phyloP scores from a whole-genome alignment of 1,140 invertebrate genomes.

The Asbolus verrucosus region DNA sequence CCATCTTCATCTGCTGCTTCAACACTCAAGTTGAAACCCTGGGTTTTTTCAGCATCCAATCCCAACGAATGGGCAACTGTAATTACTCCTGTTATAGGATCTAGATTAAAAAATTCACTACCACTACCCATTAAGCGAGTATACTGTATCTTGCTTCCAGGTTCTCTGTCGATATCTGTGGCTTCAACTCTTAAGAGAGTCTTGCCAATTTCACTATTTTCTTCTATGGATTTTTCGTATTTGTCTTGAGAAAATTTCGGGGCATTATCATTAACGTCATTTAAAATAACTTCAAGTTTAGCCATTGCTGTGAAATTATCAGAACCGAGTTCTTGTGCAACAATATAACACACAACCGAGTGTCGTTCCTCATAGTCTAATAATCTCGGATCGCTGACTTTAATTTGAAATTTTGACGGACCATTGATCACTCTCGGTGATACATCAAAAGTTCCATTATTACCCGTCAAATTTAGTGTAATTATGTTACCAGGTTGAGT shows the following conservation, averaged over 20 bases:
- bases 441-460: conserved; percentile 90
- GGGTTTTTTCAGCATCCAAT: conserved; percentile 86
- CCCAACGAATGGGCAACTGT: conserved; percentile 77
- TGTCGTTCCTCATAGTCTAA: conserved; percentile 86
- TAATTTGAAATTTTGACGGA: conserved; percentile 81
- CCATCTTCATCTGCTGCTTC: conserved; percentile 90
- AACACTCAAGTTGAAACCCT: conserved; percentile 81
- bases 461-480: conserved; percentile 80
- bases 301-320: conserved; percentile 79
- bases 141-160: conserved; percentile 80
- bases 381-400: conserved; percentile 82
- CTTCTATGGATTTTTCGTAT: conserved; percentile 81
- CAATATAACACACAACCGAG: conserved; percentile 80
- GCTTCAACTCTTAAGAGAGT: conserved; percentile 81
- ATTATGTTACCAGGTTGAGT: conserved; percentile 81
- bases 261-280: conserved; percentile 91
- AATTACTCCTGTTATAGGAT: conserved; percentile 83
- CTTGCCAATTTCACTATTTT: conserved; percentile 77
- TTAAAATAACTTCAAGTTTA: conserved; percentile 82
- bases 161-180: conserved; percentile 79
- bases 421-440: conserved; percentile 86
- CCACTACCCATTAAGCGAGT: conserved; percentile 67
- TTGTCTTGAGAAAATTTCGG: conserved; percentile 81
- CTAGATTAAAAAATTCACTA: conserved; percentile 72
- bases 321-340: conserved; percentile 82